Conservation (phyloP, 2,888 invertebrate species). For the Caenorhabditis angaria region DNA sequence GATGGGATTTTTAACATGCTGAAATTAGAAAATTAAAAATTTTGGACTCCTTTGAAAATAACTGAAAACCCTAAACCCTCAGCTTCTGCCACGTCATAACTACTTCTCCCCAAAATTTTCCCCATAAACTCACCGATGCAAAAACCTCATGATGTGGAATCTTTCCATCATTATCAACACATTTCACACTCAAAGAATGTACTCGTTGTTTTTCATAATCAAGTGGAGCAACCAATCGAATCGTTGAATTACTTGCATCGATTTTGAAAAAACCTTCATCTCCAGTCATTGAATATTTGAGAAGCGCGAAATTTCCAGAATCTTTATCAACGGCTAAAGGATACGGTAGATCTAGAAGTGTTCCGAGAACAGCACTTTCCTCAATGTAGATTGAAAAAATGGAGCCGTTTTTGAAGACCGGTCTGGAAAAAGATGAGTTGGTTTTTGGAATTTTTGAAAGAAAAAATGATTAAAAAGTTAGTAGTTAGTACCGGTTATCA, state of each 20-base stretch:
- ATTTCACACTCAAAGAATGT: constrained; percentile 45
- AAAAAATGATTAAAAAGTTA: constrained; percentile 5
- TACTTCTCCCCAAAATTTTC: background rate
- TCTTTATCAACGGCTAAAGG: constrained; percentile 52
- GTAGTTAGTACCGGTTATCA: constrained; percentile 47
- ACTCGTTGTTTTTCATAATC: constrained; percentile 49
- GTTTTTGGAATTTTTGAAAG: background rate
- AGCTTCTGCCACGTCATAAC: background rate
- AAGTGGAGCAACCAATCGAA: constrained; percentile 29
- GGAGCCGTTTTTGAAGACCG: constrained; percentile 51
- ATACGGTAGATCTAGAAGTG: constrained; percentile 48
- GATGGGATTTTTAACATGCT: background rate
- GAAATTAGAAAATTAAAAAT: background rate
- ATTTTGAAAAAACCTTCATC: constrained; percentile 45
- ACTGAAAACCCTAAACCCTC: background rate
- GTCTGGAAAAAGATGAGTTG: constrained; percentile 28
- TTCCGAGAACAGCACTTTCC: constrained; percentile 36
- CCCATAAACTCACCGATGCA: constrained; percentile 31
- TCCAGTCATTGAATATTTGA: constrained; percentile 46
- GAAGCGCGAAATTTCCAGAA: constrained; percentile 22
- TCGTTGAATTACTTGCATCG: constrained; percentile 27
- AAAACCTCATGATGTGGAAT: constrained; percentile 47
- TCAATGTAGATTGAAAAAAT: constrained; percentile 28
- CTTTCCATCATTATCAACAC: constrained; percentile 37
- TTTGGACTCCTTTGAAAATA: background rate